Conservation (phyloP, 2,113 vertebrate genomes). For the Callopanchax toddi region DNA sequence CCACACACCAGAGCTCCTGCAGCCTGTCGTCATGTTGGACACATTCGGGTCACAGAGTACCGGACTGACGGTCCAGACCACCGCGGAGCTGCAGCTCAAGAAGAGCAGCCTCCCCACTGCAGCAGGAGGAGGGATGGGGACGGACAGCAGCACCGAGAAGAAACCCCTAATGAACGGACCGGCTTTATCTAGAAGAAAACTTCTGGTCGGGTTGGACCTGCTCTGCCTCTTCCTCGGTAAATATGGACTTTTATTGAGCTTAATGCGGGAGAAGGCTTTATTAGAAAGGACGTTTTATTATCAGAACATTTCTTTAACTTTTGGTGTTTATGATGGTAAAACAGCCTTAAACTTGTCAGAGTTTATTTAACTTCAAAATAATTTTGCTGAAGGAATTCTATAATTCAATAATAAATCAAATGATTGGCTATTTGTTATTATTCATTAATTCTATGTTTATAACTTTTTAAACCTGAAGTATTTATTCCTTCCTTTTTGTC, state of each 20-base stretch:
- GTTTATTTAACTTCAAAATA: too few species aligned
- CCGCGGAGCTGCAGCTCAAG: conserved; percentile 58
- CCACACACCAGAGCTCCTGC: neutral
- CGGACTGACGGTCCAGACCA: conserved; percentile 10
- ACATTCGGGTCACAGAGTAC: conserved; percentile 36
- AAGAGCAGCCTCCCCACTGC: conserved; percentile 20
- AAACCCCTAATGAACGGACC: conserved; percentile 47
- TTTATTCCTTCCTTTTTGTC: neutral
- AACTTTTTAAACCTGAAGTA: neutral
- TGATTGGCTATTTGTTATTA: too few species aligned
- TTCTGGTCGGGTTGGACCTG: conserved; percentile 69
- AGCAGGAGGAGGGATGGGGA: conserved; percentile 33
- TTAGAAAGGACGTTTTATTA: neutral
- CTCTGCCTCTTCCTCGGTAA: conserved; percentile 73
- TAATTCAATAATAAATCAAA: too few species aligned
- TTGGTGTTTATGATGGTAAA: too few species aligned
- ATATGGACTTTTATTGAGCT: neutral
- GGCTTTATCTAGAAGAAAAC: conserved; percentile 62
- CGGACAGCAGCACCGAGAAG: conserved; percentile 52
- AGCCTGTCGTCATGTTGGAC: conserved; percentile 53
- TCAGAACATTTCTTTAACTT: too few species aligned
- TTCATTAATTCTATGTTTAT: neutral
- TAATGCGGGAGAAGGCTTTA: too few species aligned
- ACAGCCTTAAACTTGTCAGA: too few species aligned
- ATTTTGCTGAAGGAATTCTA: too few species aligned